These are phyloP conservation scores for Halcyon leucocephala DNA, from an alignment of 2,797 vertebrate genomes.

Conservation along the genomic window DNA sequence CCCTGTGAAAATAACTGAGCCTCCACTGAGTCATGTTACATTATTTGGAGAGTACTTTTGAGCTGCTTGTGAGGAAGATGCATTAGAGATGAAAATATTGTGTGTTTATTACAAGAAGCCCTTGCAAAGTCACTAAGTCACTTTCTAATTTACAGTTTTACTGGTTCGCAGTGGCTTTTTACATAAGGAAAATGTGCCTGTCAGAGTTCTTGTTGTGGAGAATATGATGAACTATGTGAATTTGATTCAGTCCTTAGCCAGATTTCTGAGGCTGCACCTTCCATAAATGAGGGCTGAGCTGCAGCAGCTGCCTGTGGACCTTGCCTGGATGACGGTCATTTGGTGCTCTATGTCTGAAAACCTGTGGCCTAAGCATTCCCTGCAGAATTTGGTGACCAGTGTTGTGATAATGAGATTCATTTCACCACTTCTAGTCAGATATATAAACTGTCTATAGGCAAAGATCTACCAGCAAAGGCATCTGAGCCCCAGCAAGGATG, in stretches of 20 bases:
- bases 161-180: not conserved
- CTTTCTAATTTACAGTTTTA: not conserved
- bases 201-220: not conserved
- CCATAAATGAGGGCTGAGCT: not conserved
- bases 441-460: not conserved
- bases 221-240: not conserved
- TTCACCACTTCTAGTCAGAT: not conserved
- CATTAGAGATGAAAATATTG: not conserved
- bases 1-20: not conserved
- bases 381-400: rapidly evolving
- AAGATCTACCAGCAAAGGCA: not conserved
- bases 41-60: not conserved
- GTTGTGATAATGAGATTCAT: not conserved
- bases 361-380: not conserved
- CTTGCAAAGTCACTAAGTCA: not conserved
- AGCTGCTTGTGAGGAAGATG: not conserved
- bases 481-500: not conserved
- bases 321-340: not conserved
- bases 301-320: not conserved
- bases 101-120: not conserved
- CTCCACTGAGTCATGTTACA: not conserved
- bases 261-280: not conserved
- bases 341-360: not conserved
- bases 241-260: not conserved
- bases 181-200: not conserved